Percentiles rank a stretch among this genome's conserved stretches.
Evolutionary conservation across 1,140 invertebrate genomes (phyloP).

Genomic region (Drosophila nikananu): DNA sequence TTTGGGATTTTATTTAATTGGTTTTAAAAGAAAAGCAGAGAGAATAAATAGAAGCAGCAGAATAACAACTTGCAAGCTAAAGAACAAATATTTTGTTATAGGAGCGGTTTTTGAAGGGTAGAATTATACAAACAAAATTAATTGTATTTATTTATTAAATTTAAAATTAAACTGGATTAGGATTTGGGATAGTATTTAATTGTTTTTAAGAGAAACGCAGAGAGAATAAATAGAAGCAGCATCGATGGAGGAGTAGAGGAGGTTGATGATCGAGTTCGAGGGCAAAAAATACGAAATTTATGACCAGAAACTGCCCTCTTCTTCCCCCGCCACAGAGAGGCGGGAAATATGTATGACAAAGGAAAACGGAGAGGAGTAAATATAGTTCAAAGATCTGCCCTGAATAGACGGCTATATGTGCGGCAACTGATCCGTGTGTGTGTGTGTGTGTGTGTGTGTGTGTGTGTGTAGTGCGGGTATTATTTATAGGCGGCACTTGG

Average conservation of each 20-base stretch:
- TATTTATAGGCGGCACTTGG: conserved; percentile 78
- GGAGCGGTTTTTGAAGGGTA: no score
- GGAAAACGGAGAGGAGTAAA: conserved; percentile 58
- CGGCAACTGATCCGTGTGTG: not conserved
- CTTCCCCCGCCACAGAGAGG: not conserved
- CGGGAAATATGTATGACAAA: conserved; percentile 35
- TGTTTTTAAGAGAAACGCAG: not conserved
- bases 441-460: conserved; percentile 16
- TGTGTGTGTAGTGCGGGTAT: conserved; percentile 40
- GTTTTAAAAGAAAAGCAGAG: not conserved
- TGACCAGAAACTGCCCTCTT: not conserved
- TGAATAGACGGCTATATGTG: conserved; percentile 45
- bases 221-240: not conserved
- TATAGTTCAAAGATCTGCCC: conserved; percentile 63
- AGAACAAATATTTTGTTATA: no score
- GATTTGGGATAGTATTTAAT: not conserved
- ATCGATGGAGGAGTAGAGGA: not conserved
- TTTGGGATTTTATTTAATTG: no score
- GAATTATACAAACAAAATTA: no score
- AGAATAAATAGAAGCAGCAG: not conserved
- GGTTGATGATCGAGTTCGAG: conserved; percentile 19
- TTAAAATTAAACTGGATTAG: no score
- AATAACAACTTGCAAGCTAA: not conserved
- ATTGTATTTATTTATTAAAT: no score
- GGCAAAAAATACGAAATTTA: conserved; percentile 39